Evolutionary conservation across 2,113 vertebrate species (phyloP).

Genomic region (Herpetotheres cachinnans): DNA sequence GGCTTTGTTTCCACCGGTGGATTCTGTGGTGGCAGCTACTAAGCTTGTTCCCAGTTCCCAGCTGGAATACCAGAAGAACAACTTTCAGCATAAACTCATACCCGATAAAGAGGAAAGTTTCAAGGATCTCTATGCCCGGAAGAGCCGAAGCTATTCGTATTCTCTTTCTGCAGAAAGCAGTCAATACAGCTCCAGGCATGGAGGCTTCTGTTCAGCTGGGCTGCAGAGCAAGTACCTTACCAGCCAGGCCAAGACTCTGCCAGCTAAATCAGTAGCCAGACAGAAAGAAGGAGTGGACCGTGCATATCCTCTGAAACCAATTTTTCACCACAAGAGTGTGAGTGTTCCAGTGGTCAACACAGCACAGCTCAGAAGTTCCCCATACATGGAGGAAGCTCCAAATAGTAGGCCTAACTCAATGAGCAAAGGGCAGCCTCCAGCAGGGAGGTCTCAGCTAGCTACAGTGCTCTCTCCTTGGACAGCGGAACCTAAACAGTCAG

Average conservation of each 20-base stretch:
- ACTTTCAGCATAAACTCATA: conserved; percentile 26
- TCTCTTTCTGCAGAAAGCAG: background rate
- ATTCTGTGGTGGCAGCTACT: background rate
- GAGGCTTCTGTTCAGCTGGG: background rate
- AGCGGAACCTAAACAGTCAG: background rate
- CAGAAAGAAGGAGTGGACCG: conserved; percentile 66
- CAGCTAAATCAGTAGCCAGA: conserved; percentile 19
- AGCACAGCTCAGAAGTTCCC: background rate
- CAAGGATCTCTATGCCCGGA: background rate
- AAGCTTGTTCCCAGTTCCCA: conserved; percentile 12
- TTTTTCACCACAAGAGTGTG: conserved; percentile 63
- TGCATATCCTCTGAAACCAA: conserved; percentile 79
- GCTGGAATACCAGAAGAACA: conserved; percentile 2
- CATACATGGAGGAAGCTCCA: background rate
- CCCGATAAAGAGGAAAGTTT: conserved; percentile 40
- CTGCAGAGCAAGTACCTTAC: background rate
- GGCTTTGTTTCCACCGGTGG: conserved; percentile 36
- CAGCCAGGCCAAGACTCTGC: conserved; percentile 6
- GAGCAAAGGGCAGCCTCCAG: background rate
- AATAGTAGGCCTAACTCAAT: background rate
- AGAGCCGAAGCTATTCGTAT: background rate
- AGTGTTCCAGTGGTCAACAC: background rate
- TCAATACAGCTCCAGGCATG: background rate
- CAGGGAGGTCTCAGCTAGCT: background rate
- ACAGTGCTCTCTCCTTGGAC: background rate